Conservation (phyloP, 2,797 vertebrate species). For the Pseudochirops corinnae region DNA sequence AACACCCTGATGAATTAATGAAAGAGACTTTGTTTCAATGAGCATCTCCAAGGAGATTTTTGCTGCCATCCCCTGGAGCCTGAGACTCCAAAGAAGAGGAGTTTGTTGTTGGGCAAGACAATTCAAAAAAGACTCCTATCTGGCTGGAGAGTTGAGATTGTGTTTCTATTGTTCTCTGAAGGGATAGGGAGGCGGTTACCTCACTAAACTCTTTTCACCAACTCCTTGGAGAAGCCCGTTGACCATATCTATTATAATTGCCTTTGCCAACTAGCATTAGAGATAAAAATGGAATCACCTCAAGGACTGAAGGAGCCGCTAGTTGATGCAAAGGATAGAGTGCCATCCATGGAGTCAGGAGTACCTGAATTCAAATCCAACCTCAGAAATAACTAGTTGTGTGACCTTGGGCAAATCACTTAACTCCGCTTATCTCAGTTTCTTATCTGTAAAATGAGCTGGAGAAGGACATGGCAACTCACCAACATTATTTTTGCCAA, state of each 20-base stretch:
- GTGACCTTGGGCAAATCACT: too few relatives aligned
- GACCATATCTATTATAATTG: neutral
- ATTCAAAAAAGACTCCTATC: neutral
- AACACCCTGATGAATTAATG: neutral
- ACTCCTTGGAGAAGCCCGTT: neutral
- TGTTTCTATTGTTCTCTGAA: neutral
- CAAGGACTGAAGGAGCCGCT: neutral
- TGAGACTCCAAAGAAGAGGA: neutral
- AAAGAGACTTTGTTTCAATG: fast-evolving
- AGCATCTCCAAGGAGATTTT: fast-evolving
- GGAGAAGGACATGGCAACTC: neutral
- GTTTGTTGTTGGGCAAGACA: neutral
- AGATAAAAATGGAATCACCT: neutral
- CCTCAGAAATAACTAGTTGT: neutral
- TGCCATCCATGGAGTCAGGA: neutral
- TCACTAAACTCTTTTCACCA: neutral
- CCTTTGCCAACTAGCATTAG: neutral
- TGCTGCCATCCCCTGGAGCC: fast-evolving
- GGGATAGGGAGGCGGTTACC: neutral
- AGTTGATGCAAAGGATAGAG: neutral
- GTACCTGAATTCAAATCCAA: neutral
- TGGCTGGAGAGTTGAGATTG: neutral
- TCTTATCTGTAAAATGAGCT: neutral
- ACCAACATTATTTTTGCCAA: neutral
- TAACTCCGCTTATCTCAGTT: neutral